phyloP scores from a whole-genome alignment of 2,888 invertebrate genomes.

The Mystacides longicornis region DNA sequence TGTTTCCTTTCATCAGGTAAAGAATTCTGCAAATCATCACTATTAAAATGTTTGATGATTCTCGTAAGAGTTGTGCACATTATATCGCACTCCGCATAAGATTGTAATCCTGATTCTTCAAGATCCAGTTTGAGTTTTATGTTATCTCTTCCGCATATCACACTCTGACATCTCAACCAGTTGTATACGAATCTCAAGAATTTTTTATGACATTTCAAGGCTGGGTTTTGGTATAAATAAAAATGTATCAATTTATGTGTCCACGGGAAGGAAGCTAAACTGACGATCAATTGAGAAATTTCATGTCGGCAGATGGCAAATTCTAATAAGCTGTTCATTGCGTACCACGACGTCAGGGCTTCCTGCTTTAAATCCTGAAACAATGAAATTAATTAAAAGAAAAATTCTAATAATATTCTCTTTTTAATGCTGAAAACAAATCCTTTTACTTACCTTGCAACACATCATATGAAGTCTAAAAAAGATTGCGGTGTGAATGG shows the following conservation, averaged over 20 bases:
- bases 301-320: slow-evolving; percentile 4
- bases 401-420: neutral
- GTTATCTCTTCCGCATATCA: slow-evolving; percentile 2
- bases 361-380: slow-evolving; percentile 22
- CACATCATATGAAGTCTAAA: slow-evolving; percentile 23
- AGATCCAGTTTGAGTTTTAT: neutral
- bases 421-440: neutral
- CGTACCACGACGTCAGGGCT: slow-evolving; percentile 15
- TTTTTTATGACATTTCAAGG: slow-evolving; percentile 10
- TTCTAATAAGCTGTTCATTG: slow-evolving; percentile 17
- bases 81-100: slow-evolving; percentile 1
- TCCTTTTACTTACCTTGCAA: slow-evolving; percentile 17
- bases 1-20: neutral
- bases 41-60: slow-evolving; percentile 10
- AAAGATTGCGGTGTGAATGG: slow-evolving; percentile 16
- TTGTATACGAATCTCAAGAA: slow-evolving; percentile 20
- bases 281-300: slow-evolving; percentile 5
- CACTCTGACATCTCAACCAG: slow-evolving; percentile 20
- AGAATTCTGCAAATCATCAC: slow-evolving; percentile 5
- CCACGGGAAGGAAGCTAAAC: slow-evolving; percentile 19
- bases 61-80: slow-evolving; percentile 7
- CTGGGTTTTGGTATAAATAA: slow-evolving; percentile 17
- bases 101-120: neutral
- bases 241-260: slow-evolving; percentile 21
- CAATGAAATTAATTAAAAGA: neutral